Base-by-base conservation (phyloP, 2,888 invertebrate species). In the Xylocampa areola region DNA sequence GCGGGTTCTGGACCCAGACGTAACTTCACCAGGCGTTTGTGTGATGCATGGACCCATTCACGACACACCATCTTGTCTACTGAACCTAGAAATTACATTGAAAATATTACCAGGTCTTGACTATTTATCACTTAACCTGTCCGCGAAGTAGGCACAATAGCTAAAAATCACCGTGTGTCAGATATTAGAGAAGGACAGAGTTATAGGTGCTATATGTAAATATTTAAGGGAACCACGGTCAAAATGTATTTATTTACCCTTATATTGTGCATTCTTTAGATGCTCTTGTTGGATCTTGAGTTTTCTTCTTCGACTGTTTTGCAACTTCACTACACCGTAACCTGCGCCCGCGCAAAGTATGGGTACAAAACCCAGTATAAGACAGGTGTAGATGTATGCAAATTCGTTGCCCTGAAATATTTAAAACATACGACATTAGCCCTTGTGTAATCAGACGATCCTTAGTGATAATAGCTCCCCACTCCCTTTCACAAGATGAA, bases 341-440 rank as follows among this genome's bases (percentile, higher is more conserved):
- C 97, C 99, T 4, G 98, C 98, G 36, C 97, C 98, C 0, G 98
- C 98, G 81, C 98, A 98, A 0, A 98, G 92, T 50, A 99, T 97
- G 4, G 99, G 99, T 8, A 99, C 97, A 77, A 99, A 97, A 1
- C 96, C 97, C 33, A 99, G 95, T 70, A 98, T 97, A 8, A 99
- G 95, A 84, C 99, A 99, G 0, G 97, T 97, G 89, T 98, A 98
- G 80, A 99, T 99, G 93, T 98, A 99, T n/a, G 98, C 97, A 54
- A 99, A 95, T 88, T 99, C 99, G 79, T 98, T 99, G 16, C 99
- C 99, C 95, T 98, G 94, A 21, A 95, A 92, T 13, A 25, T 32
- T 11, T 1, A 4, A 5, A 7, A 14, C 1, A 8, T 25, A 8
- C 25, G 25, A 25, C 2, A 21, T 21, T 3, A 21, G 21, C 21